Evolutionary conservation across 2,113 vertebrate genomes (phyloP), one percentile per base, ranked within the genome.

Genomic region (Chlamydotis undulata): DNA sequence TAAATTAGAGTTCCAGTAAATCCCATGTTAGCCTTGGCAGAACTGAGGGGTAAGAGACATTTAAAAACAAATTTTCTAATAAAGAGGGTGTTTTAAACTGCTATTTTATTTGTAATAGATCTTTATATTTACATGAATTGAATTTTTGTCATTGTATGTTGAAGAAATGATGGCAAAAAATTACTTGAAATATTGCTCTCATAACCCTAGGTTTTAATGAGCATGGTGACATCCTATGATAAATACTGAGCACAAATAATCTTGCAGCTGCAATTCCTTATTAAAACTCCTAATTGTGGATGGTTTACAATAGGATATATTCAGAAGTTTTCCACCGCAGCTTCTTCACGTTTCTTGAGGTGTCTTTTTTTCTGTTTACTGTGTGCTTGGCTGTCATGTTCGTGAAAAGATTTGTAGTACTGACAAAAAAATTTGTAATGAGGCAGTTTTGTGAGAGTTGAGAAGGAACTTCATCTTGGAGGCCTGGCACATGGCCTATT

Each of bases 301-400:
- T 97, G 85, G 83, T 83, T 96, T 93, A 53, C 97, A 97, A 96
- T 98, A 94, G 76, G 91, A 83, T 97, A 84, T 82, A 63, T 83
- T 97, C 90, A 55, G 70, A 59, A 97, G 95, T 95, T 97, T 95
- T 96, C 95, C 78, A 47, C 82, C 35, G 41, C 67, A 50, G 89
- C 74, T 89, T 85, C 75, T 84, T 87, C 71, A 41, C 47, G 28
- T 71, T 64, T 91, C 96, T 96, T 23, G 50, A 94, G n/a, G 81
- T 67, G 25, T 49, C 31, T 60, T 71, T 78, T 91, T 91, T 45
- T 35, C 52, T 84, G 19, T 22, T 9, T 52, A 11, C 75, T 45
- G 39, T 53, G 65, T 59, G 71, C 31, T 95, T 52, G 45, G 47
- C 89, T 94, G 92, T 86, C 86, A 96, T 87, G 49, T 93, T 90